Conservation (phyloP, 1,140 invertebrate species). For the Drosophila rhopaloa region DNA sequence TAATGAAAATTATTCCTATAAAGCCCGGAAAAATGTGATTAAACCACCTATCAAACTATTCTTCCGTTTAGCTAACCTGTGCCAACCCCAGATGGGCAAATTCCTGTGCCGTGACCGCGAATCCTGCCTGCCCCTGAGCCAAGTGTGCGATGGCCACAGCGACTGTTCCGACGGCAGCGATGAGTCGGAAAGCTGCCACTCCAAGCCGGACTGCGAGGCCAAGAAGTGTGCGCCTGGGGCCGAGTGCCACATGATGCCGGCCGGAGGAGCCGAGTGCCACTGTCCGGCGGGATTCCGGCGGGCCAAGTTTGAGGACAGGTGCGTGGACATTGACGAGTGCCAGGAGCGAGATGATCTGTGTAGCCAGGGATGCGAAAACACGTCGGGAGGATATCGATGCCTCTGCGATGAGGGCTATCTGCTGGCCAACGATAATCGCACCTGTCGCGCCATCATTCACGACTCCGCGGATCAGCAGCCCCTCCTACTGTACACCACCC, state of each 20-base stretch:
- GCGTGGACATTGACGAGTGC: slow-evolving; percentile 93
- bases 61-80: slow-evolving; percentile 33
- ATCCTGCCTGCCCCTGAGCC: slow-evolving; percentile 85
- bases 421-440: slow-evolving; percentile 87
- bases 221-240: slow-evolving; percentile 51
- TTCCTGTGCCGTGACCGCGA: slow-evolving; percentile 80
- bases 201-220: slow-evolving; percentile 50
- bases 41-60: no score
- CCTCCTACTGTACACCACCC: slow-evolving; percentile 88
- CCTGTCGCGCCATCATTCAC: slow-evolving; percentile 87
- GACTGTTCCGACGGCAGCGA: slow-evolving; percentile 85
- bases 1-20: no score
- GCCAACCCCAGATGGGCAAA: slow-evolving; percentile 51
- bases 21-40: no score
- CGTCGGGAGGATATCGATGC: slow-evolving; percentile 91
- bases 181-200: slow-evolving; percentile 65
- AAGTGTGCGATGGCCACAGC: slow-evolving; percentile 87
- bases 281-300: slow-evolving; percentile 84
- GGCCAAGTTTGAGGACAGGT: slow-evolving; percentile 71
- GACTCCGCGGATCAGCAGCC: slow-evolving; percentile 85
- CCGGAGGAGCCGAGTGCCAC: slow-evolving; percentile 84
- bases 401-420: slow-evolving; percentile 91
- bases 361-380: slow-evolving; percentile 93
- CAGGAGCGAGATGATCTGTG: slow-evolving; percentile 88
- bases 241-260: slow-evolving; percentile 73